Percentiles rank a stretch among this genome's conserved stretches.
phyloP scores from a whole-genome alignment of 2,797 vertebrate species.

The Dipus sagitta region DNA sequence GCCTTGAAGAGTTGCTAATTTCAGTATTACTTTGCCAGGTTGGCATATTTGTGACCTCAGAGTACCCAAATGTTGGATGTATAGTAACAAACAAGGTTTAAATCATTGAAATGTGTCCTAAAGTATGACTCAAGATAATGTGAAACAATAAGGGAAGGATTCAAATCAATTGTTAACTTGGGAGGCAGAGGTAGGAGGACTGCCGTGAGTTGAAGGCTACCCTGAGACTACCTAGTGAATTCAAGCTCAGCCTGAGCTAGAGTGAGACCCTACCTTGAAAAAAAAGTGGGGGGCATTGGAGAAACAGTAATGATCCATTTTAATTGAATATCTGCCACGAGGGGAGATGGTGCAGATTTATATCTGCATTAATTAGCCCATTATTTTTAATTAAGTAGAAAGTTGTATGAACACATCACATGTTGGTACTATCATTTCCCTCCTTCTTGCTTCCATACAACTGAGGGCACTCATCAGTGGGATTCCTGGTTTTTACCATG shows the following conservation, averaged over 20 bases:
- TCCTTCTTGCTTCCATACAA: too few relatives aligned
- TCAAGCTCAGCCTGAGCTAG: too few relatives aligned
- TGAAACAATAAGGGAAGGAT: background rate
- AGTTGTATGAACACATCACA: too few relatives aligned
- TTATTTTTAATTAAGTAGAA: background rate
- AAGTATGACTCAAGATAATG: background rate
- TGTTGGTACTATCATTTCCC: too few relatives aligned
- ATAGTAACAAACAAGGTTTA: background rate
- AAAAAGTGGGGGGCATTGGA: too few relatives aligned
- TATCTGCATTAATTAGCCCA: background rate
- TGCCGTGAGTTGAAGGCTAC: too few relatives aligned
- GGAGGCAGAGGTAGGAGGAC: too few relatives aligned
- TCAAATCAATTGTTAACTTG: background rate
- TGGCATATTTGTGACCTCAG: background rate
- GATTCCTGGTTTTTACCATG: too few relatives aligned
- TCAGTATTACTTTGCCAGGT: background rate
- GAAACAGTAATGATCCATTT: conserved; percentile 21
- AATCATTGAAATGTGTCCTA: conserved; percentile 46
- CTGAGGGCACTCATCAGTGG: too few relatives aligned
- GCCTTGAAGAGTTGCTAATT: background rate
- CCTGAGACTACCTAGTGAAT: too few relatives aligned
- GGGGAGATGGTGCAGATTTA: background rate
- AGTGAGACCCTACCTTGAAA: too few relatives aligned
- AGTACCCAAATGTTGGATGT: background rate
- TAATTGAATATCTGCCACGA: background rate